These are phyloP conservation scores for Diarsia dahlii DNA, from an alignment of 2,888 invertebrate genomes.

Conservation along the genomic window DNA sequence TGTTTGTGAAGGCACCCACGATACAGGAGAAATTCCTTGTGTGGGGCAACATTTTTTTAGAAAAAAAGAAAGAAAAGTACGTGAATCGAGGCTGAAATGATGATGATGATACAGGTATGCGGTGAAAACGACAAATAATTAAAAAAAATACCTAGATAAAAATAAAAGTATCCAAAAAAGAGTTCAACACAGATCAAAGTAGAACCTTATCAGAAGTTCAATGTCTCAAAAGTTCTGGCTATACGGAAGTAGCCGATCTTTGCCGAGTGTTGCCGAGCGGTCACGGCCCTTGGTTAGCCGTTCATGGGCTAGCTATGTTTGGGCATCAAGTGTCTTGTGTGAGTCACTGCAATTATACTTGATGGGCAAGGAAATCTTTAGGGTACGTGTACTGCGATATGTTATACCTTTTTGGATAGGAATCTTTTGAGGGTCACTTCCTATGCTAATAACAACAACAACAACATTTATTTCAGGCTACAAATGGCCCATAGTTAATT, in stretches of 20 bases:
- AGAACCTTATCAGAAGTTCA: slow-evolving; percentile 43
- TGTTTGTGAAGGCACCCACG: no score
- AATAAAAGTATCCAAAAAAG: slow-evolving; percentile 16
- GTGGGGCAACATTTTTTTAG: no score
- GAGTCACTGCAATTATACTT: slow-evolving; percentile 57
- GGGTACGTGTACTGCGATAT: not conserved
- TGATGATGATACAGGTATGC: no score
- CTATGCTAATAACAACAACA: not conserved
- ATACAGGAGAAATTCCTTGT: no score
- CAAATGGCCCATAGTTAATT: no score
- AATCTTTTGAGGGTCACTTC: slow-evolving; percentile 12
- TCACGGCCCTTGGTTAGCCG: slow-evolving; percentile 57
- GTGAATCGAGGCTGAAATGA: no score
- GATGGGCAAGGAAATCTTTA: slow-evolving; percentile 35
- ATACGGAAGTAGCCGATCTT: slow-evolving; percentile 51
- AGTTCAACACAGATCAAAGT: slow-evolving; percentile 21
- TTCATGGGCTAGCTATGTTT: slow-evolving; percentile 47
- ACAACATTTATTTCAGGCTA: no score
- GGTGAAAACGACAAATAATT: not conserved
- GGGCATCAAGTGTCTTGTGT: slow-evolving; percentile 50
- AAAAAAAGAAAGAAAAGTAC: no score
- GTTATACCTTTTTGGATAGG: slow-evolving; percentile 21
- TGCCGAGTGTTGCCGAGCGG: slow-evolving; percentile 42
- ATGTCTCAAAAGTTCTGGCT: slow-evolving; percentile 39
- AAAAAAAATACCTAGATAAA: no score